Percentiles rank a stretch among this genome's conserved stretches.
phyloP scores from a whole-genome alignment of 2,888 invertebrate species.

The Caenorhabditis sp. region DNA sequence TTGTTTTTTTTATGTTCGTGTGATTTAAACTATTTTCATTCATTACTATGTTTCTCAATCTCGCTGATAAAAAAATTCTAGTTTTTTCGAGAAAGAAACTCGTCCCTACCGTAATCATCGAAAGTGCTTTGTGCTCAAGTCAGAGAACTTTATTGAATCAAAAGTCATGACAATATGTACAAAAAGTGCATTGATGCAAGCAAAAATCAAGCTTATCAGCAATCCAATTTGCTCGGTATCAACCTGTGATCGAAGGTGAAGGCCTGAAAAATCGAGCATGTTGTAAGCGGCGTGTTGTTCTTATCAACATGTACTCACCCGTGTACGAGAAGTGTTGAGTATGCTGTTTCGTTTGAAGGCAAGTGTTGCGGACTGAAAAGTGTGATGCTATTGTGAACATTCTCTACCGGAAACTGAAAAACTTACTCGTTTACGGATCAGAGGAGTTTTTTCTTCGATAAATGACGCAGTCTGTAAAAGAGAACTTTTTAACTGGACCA shows the following conservation, averaged over 20 bases:
- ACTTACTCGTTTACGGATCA: constrained; percentile 38
- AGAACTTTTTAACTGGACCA: not conserved
- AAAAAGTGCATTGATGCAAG: constrained; percentile 33
- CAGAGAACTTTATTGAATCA: not conserved
- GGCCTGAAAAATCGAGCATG: constrained; percentile 39
- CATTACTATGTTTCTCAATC: too few relatives aligned
- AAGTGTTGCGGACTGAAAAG: constrained; percentile 45
- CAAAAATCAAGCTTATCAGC: constrained; percentile 45
- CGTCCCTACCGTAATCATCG: not conserved
- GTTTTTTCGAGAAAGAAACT: too few relatives aligned
- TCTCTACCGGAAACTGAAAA: not conserved
- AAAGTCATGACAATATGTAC: constrained; percentile 31
- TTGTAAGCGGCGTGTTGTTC: not conserved
- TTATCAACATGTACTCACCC: constrained; percentile 26
- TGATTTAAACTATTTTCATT: too few relatives aligned
- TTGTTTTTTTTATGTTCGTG: too few relatives aligned
- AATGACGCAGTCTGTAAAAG: constrained; percentile 37
- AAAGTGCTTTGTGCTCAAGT: not conserved
- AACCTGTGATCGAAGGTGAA: constrained; percentile 48
- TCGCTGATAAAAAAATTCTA: too few relatives aligned
- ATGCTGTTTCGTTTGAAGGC: constrained; percentile 55
- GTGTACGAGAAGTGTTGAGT: constrained; percentile 51
- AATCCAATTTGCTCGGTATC: constrained; percentile 46
- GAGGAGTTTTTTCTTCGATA: constrained; percentile 38
- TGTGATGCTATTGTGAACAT: not conserved